Percentiles rank a stretch among this genome's conserved stretches.
These are phyloP conservation scores for Odiellus spinosus DNA, from an alignment of 2,888 invertebrate genomes.

Conservation along the genomic window DNA sequence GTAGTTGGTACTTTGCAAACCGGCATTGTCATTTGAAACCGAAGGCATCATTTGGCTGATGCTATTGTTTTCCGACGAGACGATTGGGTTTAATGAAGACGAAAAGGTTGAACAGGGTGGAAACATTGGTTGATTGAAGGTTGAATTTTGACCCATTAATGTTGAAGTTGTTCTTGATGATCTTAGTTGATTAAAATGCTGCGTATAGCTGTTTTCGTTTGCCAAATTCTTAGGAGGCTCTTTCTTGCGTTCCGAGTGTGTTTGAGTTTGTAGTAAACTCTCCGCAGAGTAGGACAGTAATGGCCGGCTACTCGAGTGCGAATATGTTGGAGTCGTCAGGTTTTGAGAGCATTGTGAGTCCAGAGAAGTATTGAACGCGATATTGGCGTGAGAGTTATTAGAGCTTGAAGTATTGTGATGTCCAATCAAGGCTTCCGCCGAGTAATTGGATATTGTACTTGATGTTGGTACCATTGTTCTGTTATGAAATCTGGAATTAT, in stretches of 20 bases:
- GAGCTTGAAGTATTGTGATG: not conserved
- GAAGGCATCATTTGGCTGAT: no score
- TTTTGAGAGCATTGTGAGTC: not conserved
- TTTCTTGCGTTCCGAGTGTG: not conserved
- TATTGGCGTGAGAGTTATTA: not conserved
- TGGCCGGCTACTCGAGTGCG: not conserved
- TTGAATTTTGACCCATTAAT: no score
- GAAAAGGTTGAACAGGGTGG: no score
- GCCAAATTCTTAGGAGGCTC: not conserved
- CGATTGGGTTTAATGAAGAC: no score
- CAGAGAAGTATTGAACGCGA: not conserved
- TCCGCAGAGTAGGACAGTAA: constrained; percentile 17
- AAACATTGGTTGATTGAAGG: no score
- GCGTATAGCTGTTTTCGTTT: no score
- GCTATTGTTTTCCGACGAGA: no score
- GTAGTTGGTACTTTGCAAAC: no score
- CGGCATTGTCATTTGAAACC: no score
- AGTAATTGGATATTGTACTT: constrained; percentile 6
- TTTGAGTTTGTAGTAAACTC: constrained; percentile 14
- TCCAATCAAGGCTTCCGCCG: constrained; percentile 9
- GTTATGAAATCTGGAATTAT: not conserved
- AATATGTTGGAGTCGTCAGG: not conserved
- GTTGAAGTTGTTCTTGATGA: no score
- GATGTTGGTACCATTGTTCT: no score
- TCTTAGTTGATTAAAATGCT: no score